A percentile compares a stretch with the other conserved stretches of the same genome.
These are phyloP conservation scores for Caerostris extrusa DNA, from an alignment of 1,140 invertebrate species.

Conservation along the genomic window DNA sequence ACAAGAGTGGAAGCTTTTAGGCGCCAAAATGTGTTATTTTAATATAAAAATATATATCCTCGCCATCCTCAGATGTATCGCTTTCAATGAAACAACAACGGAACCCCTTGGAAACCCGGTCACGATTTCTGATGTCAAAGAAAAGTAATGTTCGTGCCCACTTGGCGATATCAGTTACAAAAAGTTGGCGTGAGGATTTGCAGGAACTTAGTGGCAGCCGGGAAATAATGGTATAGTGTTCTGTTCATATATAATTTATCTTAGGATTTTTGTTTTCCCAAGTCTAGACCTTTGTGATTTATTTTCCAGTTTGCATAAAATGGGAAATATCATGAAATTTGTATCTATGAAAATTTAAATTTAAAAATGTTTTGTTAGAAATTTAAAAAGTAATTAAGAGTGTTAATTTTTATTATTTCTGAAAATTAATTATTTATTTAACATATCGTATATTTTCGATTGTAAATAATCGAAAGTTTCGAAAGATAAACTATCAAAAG, in stretches of 20 bases:
- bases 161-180: constrained; percentile 72
- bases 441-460: too few species aligned
- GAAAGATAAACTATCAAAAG: too few species aligned
- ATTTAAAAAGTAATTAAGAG: too few species aligned
- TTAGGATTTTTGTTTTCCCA: background rate
- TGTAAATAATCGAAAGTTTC: too few species aligned
- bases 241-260: too few species aligned
- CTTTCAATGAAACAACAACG: constrained; percentile 63
- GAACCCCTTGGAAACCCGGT: constrained; percentile 40
- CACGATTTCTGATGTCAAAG: constrained; percentile 65
- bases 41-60: constrained; percentile 59
- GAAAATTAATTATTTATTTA: too few species aligned
- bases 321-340: too few species aligned
- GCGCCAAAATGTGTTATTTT: constrained; percentile 66
- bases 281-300: too few species aligned
- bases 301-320: too few species aligned
- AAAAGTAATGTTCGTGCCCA: constrained; percentile 64
- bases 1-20: constrained; percentile 67
- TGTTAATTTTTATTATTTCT: too few species aligned
- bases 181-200: constrained; percentile 50
- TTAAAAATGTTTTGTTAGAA: too few species aligned
- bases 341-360: too few species aligned
- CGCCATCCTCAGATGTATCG: constrained; percentile 50
- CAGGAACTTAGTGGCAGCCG: background rate
- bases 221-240: constrained; percentile 46